Percentiles rank a stretch among this genome's conserved stretches.
Evolutionary conservation across 2,888 invertebrate genomes (phyloP).

Genomic region (Lepidonotus clava): DNA sequence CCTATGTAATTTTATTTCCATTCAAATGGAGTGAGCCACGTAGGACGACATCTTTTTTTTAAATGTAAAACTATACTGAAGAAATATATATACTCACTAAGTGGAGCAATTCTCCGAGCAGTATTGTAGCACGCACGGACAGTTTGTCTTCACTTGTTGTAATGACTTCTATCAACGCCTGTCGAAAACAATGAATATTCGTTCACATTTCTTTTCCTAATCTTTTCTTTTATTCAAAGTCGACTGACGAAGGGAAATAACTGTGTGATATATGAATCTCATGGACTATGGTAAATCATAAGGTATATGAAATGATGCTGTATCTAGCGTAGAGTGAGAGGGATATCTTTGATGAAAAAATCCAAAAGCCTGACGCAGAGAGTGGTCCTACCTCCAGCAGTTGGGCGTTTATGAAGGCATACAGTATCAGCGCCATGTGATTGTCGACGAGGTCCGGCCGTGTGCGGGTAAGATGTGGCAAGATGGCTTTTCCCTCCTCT

Average conservation of each 20-base stretch:
- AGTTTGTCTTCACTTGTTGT: slow-evolving; percentile 91
- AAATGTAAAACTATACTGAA: too few species aligned
- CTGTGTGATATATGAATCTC: too few species aligned
- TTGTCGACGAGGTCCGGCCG: slow-evolving; percentile 94
- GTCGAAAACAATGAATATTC: slow-evolving; percentile 33
- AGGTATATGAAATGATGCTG: too few species aligned
- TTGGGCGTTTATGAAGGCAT: slow-evolving; percentile 92
- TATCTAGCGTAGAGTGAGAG: too few species aligned
- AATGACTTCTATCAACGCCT: slow-evolving; percentile 94
- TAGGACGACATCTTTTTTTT: not conserved
- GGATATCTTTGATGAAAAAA: too few species aligned
- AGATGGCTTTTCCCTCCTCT: slow-evolving; percentile 91
- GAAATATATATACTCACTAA: slow-evolving; percentile 82
- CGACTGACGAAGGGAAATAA: too few species aligned
- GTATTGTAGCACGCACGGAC: slow-evolving; percentile 93
- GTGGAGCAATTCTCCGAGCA: slow-evolving; percentile 93
- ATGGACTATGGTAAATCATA: too few species aligned
- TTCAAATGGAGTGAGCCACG: not conserved
- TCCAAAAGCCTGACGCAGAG: too few species aligned
- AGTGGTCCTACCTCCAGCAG: slow-evolving; percentile 87
- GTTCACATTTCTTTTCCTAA: not conserved
- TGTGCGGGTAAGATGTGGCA: slow-evolving; percentile 91
- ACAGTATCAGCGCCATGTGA: slow-evolving; percentile 92
- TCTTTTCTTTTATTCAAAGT: not conserved
- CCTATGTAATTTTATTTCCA: not conserved